Base-by-base conservation (phyloP, 2,113 vertebrate species). In the Coregonus clupeaformis region DNA sequence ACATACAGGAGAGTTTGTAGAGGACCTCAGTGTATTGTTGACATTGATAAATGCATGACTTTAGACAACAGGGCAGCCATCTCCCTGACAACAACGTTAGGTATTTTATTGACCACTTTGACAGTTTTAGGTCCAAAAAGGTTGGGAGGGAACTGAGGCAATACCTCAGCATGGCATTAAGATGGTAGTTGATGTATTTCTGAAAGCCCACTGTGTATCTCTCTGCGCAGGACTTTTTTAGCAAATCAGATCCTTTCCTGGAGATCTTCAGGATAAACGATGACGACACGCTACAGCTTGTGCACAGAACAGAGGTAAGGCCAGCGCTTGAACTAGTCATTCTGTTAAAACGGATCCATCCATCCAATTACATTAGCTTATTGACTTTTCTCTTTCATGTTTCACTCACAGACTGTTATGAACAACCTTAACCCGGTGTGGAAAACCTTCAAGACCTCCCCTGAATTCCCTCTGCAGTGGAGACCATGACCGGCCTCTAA, bases 401-500 rank as follows among this genome's bases (percentile, higher is more conserved):
- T 92, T 74, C 77, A 49, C 80, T 82, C 49, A 49, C 85, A 99
- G 97, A 97, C 97, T 45, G 92, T 99, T 52, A 99, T 99, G 97
- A 98, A 99, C 85, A 99, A 99, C 87, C 93, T 99, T 79, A 99
- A 98, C 80, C 97, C 97, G 6, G 92, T 95, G 3, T 99, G 97
- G 97, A 98, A 98, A 86, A 95, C 95, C 36, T 99, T 99, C 90
- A 99, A 97, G 89, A 97, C 98, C 20, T 99, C 97, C 97, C 0
- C 93, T 99, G 60, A 98, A 99, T 90, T 98, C 96, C 13, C 94
- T 99, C 68, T 99, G 97, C 91, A 98, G 96, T 0, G 96, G 97
- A 82, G 96, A 98, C 88, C 96, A 97, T 29, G 95, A 98, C 36
- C 95, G 97, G 72, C 94, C 94, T 73, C 93, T 99, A 49, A 97